phyloP scores from a whole-genome alignment of 2,113 vertebrate species.

The Plestiodon gilberti region DNA sequence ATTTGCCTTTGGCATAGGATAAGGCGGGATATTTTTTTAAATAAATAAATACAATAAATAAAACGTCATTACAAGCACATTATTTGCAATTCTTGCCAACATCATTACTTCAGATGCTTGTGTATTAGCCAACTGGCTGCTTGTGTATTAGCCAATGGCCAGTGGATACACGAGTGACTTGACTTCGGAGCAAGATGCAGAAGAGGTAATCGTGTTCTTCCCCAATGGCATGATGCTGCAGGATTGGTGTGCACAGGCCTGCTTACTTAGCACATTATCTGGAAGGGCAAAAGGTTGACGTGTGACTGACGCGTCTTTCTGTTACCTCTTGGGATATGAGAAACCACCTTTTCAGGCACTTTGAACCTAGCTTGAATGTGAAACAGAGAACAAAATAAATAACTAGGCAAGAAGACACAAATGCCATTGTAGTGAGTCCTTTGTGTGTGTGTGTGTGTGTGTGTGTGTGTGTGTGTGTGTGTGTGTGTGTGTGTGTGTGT shows the following conservation, averaged over 20 bases:
- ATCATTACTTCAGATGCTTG: no score
- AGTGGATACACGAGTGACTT: not conserved
- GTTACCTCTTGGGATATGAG: not conserved
- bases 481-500: slow-evolving; percentile 14
- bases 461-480: not conserved
- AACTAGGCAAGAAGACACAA: not conserved
- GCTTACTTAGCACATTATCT: not conserved
- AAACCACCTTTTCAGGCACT: not conserved
- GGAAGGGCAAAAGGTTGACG: no score
- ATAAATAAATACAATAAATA: no score
- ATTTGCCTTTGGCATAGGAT: no score
- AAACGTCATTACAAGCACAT: no score
- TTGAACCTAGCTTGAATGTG: slow-evolving; percentile 29
- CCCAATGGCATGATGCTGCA: not conserved
- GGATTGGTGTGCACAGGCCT: not conserved
- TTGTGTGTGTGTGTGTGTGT: no score
- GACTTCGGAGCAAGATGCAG: not conserved
- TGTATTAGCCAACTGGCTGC: no score
- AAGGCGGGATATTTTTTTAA: no score
- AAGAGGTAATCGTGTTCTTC: not conserved
- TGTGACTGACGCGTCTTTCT: not conserved
- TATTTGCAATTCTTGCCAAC: no score
- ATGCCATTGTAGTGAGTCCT: not conserved
- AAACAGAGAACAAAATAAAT: slow-evolving; percentile 17
- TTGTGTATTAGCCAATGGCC: no score